Base-by-base conservation (phyloP, 2,888 invertebrate genomes). In the Caradrina clavipalpis region DNA sequence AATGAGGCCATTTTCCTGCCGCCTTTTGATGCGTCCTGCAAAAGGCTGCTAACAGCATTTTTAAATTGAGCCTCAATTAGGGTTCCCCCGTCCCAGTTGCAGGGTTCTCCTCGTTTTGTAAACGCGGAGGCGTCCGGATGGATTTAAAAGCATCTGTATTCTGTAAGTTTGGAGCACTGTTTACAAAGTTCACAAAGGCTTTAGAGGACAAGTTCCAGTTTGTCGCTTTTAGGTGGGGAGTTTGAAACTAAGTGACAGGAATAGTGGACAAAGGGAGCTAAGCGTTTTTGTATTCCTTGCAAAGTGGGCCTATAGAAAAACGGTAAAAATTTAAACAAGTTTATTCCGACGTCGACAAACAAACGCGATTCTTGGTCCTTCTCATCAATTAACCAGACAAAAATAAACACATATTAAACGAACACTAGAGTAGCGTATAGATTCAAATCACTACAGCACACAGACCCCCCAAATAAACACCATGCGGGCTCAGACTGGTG, bases 1-100 rank as follows among this genome's bases (percentile, higher is more conserved):
- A 82, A 81, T 82, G 81, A 80, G 65, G 83, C 73, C 69, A 82
- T 83, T 81, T n/a, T 80, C 77, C 72, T 63, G 65, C 49, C 68
- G 57, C 62, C 68, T 81, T 82, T 73, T 76, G 67, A 80, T 76
- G 62, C 73, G 72, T 54, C 64, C 59, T n/a, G 54, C 45, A 53
- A 80, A 73, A 67, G 69, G 61, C 39, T 56, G 50, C 65, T 74
- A 74, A 71, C 64, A 56, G 67, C 50, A 80, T 76, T 76, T 80
- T 82, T 66, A 82, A 80, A 80, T 65, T 70, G 67, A 80, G 60
- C 59, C 55, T 57, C 73, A 72, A 69, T 80, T 72, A 83, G 61
- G 65, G 63, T 63, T 70, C 61, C 50, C 59, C 47, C 53, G 53
- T 47, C 56, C 64, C 35, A 61, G 31, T 35, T 66, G 51, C 64